phyloP scores from a whole-genome alignment of 2,113 vertebrate genomes.

The Chionodraco myersi region DNA sequence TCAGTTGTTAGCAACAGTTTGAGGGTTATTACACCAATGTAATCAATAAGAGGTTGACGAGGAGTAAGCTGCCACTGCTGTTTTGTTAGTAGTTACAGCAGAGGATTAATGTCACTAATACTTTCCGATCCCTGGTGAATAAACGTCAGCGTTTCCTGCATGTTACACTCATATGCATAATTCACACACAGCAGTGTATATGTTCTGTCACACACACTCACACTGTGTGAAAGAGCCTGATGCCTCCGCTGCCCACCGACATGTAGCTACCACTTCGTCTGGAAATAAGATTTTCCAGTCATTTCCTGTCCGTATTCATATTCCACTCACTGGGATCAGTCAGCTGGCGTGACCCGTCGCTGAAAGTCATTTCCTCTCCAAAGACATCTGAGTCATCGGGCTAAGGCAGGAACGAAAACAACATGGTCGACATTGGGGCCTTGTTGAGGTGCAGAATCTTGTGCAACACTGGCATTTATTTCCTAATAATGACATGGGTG shows the following conservation, averaged over 20 bases:
- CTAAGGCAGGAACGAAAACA: slow-evolving; percentile 7
- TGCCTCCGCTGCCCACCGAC: slow-evolving; percentile 15
- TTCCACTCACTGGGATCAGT: slow-evolving; percentile 45
- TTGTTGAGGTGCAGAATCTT: background rate
- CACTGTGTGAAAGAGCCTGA: slow-evolving; percentile 31
- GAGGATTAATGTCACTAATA: slow-evolving; percentile 55
- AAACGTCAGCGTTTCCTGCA: slow-evolving; percentile 8
- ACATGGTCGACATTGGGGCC: background rate
- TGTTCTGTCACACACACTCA: slow-evolving; percentile 23
- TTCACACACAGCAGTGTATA: slow-evolving; percentile 29
- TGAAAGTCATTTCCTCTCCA: slow-evolving; percentile 49
- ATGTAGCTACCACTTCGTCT: slow-evolving; percentile 19
- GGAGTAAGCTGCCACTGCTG: slow-evolving; percentile 27
- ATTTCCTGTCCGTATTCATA: slow-evolving; percentile 64
- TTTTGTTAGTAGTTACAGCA: slow-evolving; percentile 18
- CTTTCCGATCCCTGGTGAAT: slow-evolving; percentile 48
- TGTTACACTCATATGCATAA: slow-evolving; percentile 24
- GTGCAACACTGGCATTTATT: background rate
- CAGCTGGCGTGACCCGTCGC: slow-evolving; percentile 48
- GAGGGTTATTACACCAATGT: slow-evolving; percentile 5
- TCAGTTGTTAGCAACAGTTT: background rate
- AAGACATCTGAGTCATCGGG: slow-evolving; percentile 36
- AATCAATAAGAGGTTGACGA: slow-evolving; percentile 22
- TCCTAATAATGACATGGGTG: background rate
- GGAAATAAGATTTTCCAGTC: slow-evolving; percentile 54